Conservation (phyloP, 2,797 vertebrate genomes). For the Melanotaenia trifasciata region DNA sequence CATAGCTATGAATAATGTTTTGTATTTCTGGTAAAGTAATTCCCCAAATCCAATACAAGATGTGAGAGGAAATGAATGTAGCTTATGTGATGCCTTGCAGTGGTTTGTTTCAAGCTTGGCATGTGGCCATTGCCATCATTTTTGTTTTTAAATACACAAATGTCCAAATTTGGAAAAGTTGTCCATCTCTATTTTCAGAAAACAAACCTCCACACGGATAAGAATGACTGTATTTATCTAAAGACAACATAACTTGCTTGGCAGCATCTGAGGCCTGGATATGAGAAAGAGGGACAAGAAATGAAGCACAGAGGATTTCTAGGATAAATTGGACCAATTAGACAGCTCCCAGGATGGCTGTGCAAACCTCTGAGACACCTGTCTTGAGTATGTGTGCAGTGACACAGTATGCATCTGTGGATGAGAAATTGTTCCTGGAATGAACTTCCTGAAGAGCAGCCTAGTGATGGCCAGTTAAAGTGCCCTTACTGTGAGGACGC, state of each 20-base stretch:
- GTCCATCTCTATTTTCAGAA: no score
- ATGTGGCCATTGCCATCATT: no score
- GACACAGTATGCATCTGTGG: slow-evolving; percentile 48
- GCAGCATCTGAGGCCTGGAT: slow-evolving; percentile 43
- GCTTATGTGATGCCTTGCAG: no score
- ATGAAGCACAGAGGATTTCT: slow-evolving; percentile 45
- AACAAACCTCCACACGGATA: no score
- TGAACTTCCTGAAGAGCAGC: slow-evolving; percentile 54
- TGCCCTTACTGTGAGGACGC: slow-evolving; percentile 63
- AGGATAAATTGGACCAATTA: slow-evolving; percentile 58
- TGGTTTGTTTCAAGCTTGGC: no score
- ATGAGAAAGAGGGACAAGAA: slow-evolving; percentile 44
- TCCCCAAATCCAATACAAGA: no score
- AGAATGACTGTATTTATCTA: no score
- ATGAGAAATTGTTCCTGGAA: slow-evolving; percentile 55
- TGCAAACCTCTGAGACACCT: slow-evolving; percentile 62
- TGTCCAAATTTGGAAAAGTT: no score
- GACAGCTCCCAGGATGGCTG: slow-evolving; percentile 56
- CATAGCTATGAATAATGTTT: no score
- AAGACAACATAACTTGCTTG: slow-evolving; percentile 21
- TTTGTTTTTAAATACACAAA: no score
- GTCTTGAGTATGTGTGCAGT: slow-evolving; percentile 45
- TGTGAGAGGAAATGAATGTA: no score
- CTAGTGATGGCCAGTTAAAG: slow-evolving; percentile 47
- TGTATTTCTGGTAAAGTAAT: no score